Evolutionary conservation across 2,888 invertebrate species (phyloP), one percentile per base, ranked within the genome.

Genomic region (Drosophila helvetica): DNA sequence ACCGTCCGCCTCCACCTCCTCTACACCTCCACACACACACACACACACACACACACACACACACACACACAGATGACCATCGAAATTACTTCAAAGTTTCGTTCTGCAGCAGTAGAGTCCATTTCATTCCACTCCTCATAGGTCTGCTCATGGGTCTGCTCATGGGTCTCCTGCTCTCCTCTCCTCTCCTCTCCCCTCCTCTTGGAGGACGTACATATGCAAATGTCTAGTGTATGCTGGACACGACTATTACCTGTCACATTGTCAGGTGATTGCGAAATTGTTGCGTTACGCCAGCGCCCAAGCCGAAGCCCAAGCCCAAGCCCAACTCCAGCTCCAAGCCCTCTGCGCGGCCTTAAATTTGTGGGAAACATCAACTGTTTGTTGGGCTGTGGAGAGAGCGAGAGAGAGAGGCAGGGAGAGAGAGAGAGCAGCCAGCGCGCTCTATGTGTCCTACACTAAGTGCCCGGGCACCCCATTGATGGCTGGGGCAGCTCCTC

Each of bases 191-290:
- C 25, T 7, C 22, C 22, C 22, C 22, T 5, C 4, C 27, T 27
- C 7, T 33, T 12, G 42, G 15, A 15, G 33, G 19, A 10, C 9
- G 6, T n/a, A 6, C 53, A 71, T 77, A 82, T 88, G 87, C 79
- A 86, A 86, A 89, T 79, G 80, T 78, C 75, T 62, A 77, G 79
- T 75, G 68, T 70, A 69, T 65, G 74, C 71, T 79, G 75, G 78
- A 87, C 85, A 86, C 89, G 83, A 87, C 86, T 85, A 86, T 90
- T 89, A 90, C 89, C 90, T 89, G 90, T 89, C 89, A 89, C 80
- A 85, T 79, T 90, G 89, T 83, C 90, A 90, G 88, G 85, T 86
- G 89, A 90, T 88, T 89, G 90, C 80, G 79, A 90, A 90, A 89
- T 88, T 90, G 89, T 87, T 86, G 76, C 79, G 78, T 82, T 88